These are phyloP conservation scores for Sebastes steindachneri DNA, from an alignment of 2,797 vertebrate species.

Conservation along the genomic window DNA sequence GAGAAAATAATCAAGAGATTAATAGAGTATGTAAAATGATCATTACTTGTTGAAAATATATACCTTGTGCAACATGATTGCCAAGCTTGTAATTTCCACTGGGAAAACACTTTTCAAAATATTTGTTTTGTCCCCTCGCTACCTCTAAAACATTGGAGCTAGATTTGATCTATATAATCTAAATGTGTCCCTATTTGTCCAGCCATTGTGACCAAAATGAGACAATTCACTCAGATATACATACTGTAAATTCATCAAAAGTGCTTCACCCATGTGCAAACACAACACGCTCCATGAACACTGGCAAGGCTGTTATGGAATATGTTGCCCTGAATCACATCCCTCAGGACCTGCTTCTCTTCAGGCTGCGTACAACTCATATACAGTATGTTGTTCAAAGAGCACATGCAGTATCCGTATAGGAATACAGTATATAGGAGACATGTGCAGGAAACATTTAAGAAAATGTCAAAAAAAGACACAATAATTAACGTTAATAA, in stretches of 20 bases:
- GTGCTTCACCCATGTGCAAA: neutral
- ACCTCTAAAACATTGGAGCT: neutral
- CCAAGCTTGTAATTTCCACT: neutral
- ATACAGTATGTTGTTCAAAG: neutral
- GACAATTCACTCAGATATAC: neutral
- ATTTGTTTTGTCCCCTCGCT: fast-evolving
- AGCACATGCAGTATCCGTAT: neutral
- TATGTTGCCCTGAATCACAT: neutral
- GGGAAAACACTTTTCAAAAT: neutral
- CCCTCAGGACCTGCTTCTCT: neutral
- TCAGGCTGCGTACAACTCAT: neutral
- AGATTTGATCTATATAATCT: neutral
- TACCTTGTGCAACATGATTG: neutral
- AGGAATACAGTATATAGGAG: neutral
- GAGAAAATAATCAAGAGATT: neutral
- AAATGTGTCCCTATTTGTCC: neutral
- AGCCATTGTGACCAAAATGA: neutral
- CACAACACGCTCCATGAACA: neutral
- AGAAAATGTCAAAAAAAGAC: neutral
- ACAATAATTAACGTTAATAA: neutral
- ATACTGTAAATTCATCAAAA: neutral
- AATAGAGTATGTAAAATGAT: neutral
- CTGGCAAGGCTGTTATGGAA: neutral
- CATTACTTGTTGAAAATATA: neutral
- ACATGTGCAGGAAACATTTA: neutral